Evolutionary conservation across 2,113 vertebrate species (phyloP).

Genomic region (Periophthalmodon schlosseri): DNA sequence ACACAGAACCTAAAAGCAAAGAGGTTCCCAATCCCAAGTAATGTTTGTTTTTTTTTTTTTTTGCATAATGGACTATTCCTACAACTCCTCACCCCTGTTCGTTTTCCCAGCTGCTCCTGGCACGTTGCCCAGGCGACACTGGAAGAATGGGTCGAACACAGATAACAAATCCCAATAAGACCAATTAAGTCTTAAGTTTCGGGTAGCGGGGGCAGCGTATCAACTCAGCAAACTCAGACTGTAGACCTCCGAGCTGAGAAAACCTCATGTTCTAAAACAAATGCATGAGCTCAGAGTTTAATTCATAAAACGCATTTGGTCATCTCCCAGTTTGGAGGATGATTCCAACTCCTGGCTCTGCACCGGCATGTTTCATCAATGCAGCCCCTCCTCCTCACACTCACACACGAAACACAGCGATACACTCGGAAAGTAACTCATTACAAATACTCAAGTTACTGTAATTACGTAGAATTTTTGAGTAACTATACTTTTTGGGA

Average conservation of each 20-base stretch:
- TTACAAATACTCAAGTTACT: too few relatives aligned
- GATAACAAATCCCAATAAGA: too few relatives aligned
- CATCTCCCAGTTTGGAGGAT: constrained; percentile 27
- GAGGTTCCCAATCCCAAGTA: too few relatives aligned
- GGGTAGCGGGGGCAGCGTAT: not conserved
- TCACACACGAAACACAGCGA: constrained; percentile 7
- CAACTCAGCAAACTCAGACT: not conserved
- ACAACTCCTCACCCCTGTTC: too few relatives aligned
- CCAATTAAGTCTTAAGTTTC: not conserved
- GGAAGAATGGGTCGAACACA: too few relatives aligned
- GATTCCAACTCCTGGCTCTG: constrained; percentile 39
- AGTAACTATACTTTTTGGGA: too few relatives aligned
- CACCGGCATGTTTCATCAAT: constrained; percentile 51
- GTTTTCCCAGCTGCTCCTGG: too few relatives aligned
- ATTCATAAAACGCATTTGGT: constrained; percentile 23
- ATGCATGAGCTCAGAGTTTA: not conserved
- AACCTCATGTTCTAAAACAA: not conserved
- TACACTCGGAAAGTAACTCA: not conserved
- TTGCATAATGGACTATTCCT: too few relatives aligned
- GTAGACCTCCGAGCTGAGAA: not conserved
- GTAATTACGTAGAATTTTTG: too few relatives aligned
- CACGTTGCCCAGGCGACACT: too few relatives aligned
- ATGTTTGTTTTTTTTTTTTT: too few relatives aligned
- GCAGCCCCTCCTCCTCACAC: constrained; percentile 36
- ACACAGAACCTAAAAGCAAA: too few relatives aligned